Evolutionary conservation across 2,888 invertebrate species (phyloP).

Genomic region (Spisula solida): DNA sequence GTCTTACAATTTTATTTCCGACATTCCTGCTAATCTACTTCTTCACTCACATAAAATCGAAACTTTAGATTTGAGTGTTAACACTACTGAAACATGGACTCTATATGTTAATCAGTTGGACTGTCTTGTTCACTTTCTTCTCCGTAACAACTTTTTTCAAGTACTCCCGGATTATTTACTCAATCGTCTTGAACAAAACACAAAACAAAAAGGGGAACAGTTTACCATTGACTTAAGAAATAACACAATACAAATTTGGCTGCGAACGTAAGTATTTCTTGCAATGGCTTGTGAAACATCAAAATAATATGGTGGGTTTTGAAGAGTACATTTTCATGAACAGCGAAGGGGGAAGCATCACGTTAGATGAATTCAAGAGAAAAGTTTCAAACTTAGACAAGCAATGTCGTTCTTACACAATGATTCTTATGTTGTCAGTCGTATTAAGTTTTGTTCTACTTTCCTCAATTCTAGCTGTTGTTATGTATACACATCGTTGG

Average conservation of each 20-base stretch:
- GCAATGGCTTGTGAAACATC: neutral
- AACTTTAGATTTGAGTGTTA: slow-evolving; percentile 43
- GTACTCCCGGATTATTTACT: neutral
- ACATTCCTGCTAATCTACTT: slow-evolving; percentile 23
- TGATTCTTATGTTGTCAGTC: neutral
- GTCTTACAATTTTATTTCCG: slow-evolving; percentile 25
- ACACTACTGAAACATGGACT: slow-evolving; percentile 33
- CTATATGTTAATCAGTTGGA: slow-evolving; percentile 6
- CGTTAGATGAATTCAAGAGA: neutral
- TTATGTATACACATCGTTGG: slow-evolving; percentile 53
- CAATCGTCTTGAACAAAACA: slow-evolving; percentile 27
- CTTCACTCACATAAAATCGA: neutral
- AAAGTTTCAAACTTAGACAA: slow-evolving; percentile 19
- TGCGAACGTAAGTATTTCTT: slow-evolving; percentile 44
- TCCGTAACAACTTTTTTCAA: slow-evolving; percentile 10
- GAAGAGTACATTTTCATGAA: slow-evolving; percentile 29
- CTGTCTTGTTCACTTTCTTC: neutral
- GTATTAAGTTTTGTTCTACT: slow-evolving; percentile 30
- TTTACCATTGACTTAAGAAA: slow-evolving; percentile 35
- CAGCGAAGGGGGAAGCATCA: neutral
- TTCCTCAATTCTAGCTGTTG: slow-evolving; percentile 37
- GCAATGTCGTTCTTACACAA: slow-evolving; percentile 24
- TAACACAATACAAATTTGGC: slow-evolving; percentile 9
- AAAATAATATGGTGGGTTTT: slow-evolving; percentile 30
- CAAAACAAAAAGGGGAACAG: neutral